Base-by-base conservation (phyloP, 2,797 vertebrate species). In the Onychomys arenicola region DNA sequence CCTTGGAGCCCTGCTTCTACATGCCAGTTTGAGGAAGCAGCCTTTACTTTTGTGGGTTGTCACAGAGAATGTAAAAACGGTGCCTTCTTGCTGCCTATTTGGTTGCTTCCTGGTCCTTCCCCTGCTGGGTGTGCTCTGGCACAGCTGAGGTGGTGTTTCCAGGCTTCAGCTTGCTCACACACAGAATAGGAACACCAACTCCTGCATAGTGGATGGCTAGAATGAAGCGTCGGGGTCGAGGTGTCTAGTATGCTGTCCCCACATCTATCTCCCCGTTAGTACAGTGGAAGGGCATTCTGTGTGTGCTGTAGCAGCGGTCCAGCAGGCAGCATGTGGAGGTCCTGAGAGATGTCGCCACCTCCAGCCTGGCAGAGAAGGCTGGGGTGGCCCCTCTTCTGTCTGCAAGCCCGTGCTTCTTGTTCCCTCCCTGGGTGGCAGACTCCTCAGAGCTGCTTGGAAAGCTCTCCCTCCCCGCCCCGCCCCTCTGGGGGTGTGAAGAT, bases 401-500 rank as follows among this genome's bases (percentile, higher is more conserved):
- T 86, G 73, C 23, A 89, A 96, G 89, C 90, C 86, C 19, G 16
- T 32, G 89, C 76, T 93, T 83, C 82, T 57, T 69, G 80, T 88
- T 96, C 85, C 55, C 91, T 49, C 5, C n/a, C 25, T 19, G 96
- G 92, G 96, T 95, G 92, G 93, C 81, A 94, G 93, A 93, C 86
- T 92, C 78, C 1, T 55, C 61, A 37, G 85, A 97, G 92, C 89
- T 89, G 49, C 96, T 96, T 97, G 95, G 96, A 95, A 92, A 93
- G 95, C 96, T 91, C 34, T 17, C 8, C 27, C 84, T 27, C 32
- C 29, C 94, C 78, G 65, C 63, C 19, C 76, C 57, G 23, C 19
- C 93, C 40, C 88, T 77, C 89, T 16, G 89, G 95, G 96, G 89
- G 96, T 97, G 96, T 96, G 97, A 97, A 96, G 97, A 96, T 96